Evolutionary conservation across 2,113 vertebrate genomes (phyloP), one percentile per base, ranked within the genome.

Genomic region (Thinocorus orbignyianus): DNA sequence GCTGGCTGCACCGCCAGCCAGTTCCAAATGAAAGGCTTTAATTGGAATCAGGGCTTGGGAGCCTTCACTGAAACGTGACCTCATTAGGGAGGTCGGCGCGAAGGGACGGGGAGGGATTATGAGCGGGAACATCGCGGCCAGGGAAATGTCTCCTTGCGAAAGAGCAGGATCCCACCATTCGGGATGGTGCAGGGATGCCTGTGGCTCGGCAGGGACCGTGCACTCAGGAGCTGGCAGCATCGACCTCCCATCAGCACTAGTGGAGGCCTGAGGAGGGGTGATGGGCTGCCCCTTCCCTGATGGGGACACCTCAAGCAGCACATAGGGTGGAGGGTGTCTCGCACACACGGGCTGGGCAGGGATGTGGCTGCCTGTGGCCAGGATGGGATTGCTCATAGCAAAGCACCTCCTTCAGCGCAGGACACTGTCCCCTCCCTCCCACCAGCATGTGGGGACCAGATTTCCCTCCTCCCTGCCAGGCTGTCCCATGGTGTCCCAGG

Each of bases 111-210:
- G 81, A 61, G n/a, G 64, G 71, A 86, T 81, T 62, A 25, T 0
- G 6, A 58, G 81, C 9, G 4, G 86, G 90, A 95, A 88, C 60
- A 42, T 39, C 1, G 0, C 0, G 0, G 81, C n/a, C 7, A 54
- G 64, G 64, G 69, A 79, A 82, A 58, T 0, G 13, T 61, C 49
- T 92, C 71, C 81, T 70, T 58, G 66, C 0, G 2, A 64, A 92
- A 83, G 76, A 66, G 68, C 39, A 2, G 6, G 62, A 80, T 73
- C 68, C 20, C 71, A 16, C 20, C 1, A 0, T 57, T 42, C 0
- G 0, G 60, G 39, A 37, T 0, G 5, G 78, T 1, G 0, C 0
- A 0, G 68, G 60, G 72, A 68, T 70, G 55, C 58, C 79, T 0
- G 1, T 42, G 49, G 17, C 70, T 65, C 18, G 2, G 17, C 0